A percentile compares a stretch with the other conserved stretches of the same genome.
phyloP scores from a whole-genome alignment of 2,888 invertebrate species.

The Pammene aurita region DNA sequence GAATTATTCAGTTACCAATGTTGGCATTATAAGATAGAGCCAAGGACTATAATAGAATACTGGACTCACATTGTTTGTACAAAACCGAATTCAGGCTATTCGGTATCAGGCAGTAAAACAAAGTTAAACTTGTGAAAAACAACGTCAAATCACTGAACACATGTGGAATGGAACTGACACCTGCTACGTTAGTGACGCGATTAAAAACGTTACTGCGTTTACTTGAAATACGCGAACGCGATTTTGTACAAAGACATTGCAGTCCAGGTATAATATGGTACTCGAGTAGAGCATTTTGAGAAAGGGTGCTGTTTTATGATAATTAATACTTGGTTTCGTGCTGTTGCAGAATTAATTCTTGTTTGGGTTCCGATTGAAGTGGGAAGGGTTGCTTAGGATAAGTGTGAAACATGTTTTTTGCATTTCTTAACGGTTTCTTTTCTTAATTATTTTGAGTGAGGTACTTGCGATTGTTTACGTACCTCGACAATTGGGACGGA shows the following conservation, averaged over 20 bases:
- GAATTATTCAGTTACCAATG: constrained; percentile 58
- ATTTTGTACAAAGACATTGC: no score
- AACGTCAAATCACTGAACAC: no score
- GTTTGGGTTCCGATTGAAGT: constrained; percentile 21
- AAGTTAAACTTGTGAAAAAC: no score
- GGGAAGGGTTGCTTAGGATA: background rate
- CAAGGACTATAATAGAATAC: no score
- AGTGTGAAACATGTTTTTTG: background rate
- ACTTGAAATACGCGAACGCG: no score
- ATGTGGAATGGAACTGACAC: no score
- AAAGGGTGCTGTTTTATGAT: constrained; percentile 46
- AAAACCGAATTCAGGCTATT: no score
- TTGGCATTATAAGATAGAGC: constrained; percentile 49
- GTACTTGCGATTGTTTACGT: background rate
- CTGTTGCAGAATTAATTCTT: constrained; percentile 34
- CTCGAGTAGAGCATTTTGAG: constrained; percentile 47
- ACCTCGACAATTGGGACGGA: background rate
- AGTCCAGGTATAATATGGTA: no score
- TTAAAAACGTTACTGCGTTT: no score
- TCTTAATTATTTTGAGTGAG: background rate
- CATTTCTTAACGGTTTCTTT: background rate
- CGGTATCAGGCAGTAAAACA: no score
- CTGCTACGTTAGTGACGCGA: no score
- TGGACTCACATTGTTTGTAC: no score
- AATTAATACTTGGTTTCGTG: constrained; percentile 30